Evolutionary conservation across 1,140 invertebrate genomes (phyloP).

Genomic region (Thalassaphorura encarpata): DNA sequence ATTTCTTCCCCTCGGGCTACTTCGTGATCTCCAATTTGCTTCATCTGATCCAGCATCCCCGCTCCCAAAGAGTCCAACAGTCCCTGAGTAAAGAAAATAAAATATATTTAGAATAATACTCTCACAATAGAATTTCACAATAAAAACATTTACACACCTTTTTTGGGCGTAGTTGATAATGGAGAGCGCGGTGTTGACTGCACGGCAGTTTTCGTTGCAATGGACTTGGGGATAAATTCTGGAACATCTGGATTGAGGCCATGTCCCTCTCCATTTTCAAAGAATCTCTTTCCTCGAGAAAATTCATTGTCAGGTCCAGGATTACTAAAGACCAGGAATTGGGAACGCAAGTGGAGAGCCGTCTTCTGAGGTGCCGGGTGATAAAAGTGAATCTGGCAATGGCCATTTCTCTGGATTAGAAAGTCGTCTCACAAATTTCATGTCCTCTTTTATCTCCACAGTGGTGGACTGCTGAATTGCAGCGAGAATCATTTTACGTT

Average conservation of each 20-base stretch:
- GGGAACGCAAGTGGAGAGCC: slow-evolving; percentile 35
- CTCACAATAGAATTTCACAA: too few relatives aligned
- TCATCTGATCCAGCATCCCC: neutral
- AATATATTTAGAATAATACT: too few relatives aligned
- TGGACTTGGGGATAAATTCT: slow-evolving; percentile 53
- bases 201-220: neutral
- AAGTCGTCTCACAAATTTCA: slow-evolving; percentile 54
- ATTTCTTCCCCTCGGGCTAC: neutral
- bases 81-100: too few relatives aligned
- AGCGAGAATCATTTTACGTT: slow-evolving; percentile 69
- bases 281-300: too few relatives aligned
- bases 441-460: slow-evolving; percentile 62
- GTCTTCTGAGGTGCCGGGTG: slow-evolving; percentile 34
- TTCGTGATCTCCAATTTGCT: neutral
- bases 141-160: too few relatives aligned
- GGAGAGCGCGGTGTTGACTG: too few relatives aligned
- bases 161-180: too few relatives aligned
- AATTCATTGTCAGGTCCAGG: slow-evolving; percentile 2
- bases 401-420: slow-evolving; percentile 78
- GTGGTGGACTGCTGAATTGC: slow-evolving; percentile 69
- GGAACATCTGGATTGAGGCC: slow-evolving; percentile 73
- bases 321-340: slow-evolving; percentile 25
- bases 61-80: neutral
- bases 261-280: slow-evolving; percentile 46
- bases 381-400: slow-evolving; percentile 51